Evolutionary conservation across 2,113 vertebrate genomes (phyloP), one percentile per base, ranked within the genome.

Genomic region (Ciconia boyciana): DNA sequence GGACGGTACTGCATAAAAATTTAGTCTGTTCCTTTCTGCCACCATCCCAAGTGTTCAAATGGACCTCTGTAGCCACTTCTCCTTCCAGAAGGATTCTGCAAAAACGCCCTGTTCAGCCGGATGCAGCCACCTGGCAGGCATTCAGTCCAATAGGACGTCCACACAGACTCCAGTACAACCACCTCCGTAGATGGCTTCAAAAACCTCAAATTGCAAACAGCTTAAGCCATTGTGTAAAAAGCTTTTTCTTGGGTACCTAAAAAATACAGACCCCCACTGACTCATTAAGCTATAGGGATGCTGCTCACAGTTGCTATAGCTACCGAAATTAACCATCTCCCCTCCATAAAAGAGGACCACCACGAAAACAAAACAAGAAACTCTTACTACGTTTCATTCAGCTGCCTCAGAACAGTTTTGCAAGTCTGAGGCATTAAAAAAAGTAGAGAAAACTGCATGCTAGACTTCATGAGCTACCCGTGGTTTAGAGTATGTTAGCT

Each of bases 61-160:
- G 6, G 55, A 62, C n/a, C 32, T 36, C 44, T 70, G 29, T 31
- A 64, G 36, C 31, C 43, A 69, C 36, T 44, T 81, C 90, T 76
- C 58, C 46, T 80, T 72, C 58, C 66, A 87, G 55, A 78, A 52
- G 49, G 54, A 70, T 34, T 84, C 58, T 87, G 68, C 52, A 89
- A 54, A 51, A 92, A 94, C 0, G 4, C n/a, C 25, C 57, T 32
- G 19, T 61, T 87, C 20, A 10, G 11, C 17, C 0, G 0, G 54
- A 87, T 51, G 44, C 62, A 77, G 46, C 19, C 54, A 69, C 49
- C 78, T 41, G 41, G 34, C 41, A 82, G 77, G 28, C 65, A 46
- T 82, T 89, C 65, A 60, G 66, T 60, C 25, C 32, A 41, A 29
- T 43, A 64, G 41, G 20, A 51, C 0, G 1, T 68, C 65, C 69